Evolutionary conservation across 2,113 vertebrate species (phyloP).

Genomic region (Oplegnathus fasciatus): DNA sequence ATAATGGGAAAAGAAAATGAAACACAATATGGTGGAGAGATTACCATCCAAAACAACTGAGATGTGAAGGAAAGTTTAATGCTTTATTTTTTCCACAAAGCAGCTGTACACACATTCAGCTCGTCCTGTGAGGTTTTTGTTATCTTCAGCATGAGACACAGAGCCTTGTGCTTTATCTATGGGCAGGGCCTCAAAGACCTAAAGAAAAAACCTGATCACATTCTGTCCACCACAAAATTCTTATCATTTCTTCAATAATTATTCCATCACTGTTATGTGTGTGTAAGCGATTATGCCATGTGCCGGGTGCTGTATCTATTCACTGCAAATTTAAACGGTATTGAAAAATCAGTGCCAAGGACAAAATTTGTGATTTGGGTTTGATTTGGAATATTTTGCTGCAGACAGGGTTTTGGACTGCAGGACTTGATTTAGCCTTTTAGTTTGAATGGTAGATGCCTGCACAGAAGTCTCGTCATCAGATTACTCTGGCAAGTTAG

Average conservation of each 20-base stretch:
- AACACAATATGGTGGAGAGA: neutral
- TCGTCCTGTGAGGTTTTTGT: neutral
- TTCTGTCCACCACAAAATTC: neutral
- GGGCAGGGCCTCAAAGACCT: neutral
- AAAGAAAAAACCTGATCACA: neutral
- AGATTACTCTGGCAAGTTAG: neutral
- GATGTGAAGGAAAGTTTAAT: constrained; percentile 23
- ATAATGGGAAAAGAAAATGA: constrained; percentile 47
- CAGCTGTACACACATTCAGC: neutral
- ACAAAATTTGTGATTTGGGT: constrained; percentile 16
- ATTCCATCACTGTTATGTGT: constrained; percentile 12
- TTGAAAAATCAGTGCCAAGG: constrained; percentile 23
- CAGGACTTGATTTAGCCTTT: constrained; percentile 7
- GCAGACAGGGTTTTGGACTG: constrained; percentile 10
- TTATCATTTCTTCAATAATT: neutral
- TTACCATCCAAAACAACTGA: constrained; percentile 29
- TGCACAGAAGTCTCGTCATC: neutral
- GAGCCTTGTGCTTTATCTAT: neutral
- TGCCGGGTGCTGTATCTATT: constrained; percentile 27
- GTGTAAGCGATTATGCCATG: constrained; percentile 1
- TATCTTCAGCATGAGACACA: neutral
- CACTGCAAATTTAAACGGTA: constrained; percentile 55
- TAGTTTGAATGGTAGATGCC: neutral
- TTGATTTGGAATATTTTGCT: constrained; percentile 10
- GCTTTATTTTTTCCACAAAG: constrained; percentile 1